Evolutionary conservation across 2,797 vertebrate genomes (phyloP).

Genomic region (Bovichtus diacanthus): DNA sequence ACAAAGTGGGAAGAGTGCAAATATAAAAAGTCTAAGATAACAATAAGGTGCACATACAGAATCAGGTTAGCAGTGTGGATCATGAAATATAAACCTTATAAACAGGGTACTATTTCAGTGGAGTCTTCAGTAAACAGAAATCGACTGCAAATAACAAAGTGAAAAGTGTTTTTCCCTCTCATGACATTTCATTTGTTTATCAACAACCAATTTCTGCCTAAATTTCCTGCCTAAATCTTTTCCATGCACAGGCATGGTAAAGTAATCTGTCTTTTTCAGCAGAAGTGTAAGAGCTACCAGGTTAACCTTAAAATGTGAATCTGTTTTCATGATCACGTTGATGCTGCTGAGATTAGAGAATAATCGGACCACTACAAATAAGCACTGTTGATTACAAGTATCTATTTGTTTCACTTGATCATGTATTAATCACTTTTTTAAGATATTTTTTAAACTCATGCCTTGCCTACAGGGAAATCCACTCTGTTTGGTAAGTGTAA

Average conservation of each 20-base stretch:
- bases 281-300: not conserved
- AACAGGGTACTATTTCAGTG: not conserved
- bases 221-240: not conserved
- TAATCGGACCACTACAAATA: not conserved
- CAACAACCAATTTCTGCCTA: no score
- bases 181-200: not conserved
- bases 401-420: conserved; percentile 9
- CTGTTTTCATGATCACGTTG: not conserved
- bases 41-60: no score
- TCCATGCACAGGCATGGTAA: not conserved
- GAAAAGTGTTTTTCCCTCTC: not conserved
- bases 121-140: not conserved
- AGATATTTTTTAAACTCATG: not conserved
- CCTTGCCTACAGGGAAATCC: not conserved
- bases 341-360: not conserved
- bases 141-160: not conserved
- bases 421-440: not conserved
- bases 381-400: not conserved
- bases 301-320: not conserved
- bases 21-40: no score
- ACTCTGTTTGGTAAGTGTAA: not conserved
- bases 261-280: not conserved
- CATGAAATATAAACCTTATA: no score
- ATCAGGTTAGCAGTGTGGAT: no score
- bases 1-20: no score